Evolutionary conservation across 1,140 invertebrate species (phyloP).

Genomic region (Uloborus diversus): DNA sequence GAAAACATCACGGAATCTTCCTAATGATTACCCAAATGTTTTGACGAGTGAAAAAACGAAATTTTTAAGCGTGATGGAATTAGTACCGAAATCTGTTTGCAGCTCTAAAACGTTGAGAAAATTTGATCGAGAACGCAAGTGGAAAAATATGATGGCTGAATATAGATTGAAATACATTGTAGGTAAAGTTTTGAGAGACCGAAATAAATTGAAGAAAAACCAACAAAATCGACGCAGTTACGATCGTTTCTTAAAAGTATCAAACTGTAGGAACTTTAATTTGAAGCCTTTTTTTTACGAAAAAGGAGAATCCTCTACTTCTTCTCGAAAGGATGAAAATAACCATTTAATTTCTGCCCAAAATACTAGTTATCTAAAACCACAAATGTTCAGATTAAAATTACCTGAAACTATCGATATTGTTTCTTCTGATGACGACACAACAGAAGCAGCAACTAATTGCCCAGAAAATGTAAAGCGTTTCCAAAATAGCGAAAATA

Average conservation of each 20-base stretch:
- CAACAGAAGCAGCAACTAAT: no score
- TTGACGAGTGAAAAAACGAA: not conserved
- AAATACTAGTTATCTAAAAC: not conserved
- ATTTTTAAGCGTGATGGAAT: not conserved
- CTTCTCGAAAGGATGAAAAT: not conserved
- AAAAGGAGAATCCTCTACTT: not conserved
- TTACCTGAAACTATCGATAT: no score
- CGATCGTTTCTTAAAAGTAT: not conserved
- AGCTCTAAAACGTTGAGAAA: not conserved
- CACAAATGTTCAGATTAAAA: not conserved
- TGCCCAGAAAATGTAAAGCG: no score
- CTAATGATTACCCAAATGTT: not conserved
- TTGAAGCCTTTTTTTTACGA: not conserved
- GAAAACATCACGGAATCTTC: not conserved
- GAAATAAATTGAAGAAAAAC: slow-evolving; percentile 18
- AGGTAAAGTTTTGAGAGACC: slow-evolving; percentile 8
- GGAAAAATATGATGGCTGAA: not conserved
- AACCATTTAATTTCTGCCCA: not conserved
- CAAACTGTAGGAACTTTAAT: not conserved
- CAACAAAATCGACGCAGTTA: not conserved
- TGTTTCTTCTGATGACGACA: no score
- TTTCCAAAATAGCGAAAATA: no score
- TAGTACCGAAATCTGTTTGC: slow-evolving; percentile 15
- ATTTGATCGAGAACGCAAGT: not conserved
- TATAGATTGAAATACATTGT: not conserved